A percentile compares a stretch with the other conserved stretches of the same genome.
These are phyloP conservation scores for Trichoplusia ni DNA, from an alignment of 1,140 invertebrate genomes.

Conservation along the genomic window DNA sequence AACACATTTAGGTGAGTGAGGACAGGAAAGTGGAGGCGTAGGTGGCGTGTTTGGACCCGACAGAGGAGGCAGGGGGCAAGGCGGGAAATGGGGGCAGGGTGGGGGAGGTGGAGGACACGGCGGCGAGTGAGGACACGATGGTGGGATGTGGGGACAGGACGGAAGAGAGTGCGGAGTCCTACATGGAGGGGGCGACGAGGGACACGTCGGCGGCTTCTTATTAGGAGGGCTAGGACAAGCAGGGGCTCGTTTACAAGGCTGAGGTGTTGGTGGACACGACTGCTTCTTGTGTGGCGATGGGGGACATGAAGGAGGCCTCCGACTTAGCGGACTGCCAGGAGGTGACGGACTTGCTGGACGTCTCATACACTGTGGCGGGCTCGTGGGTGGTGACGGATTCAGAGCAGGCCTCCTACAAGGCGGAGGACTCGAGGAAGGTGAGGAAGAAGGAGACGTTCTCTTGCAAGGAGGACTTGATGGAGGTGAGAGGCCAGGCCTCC, in stretches of 20 bases:
- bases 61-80: neutral
- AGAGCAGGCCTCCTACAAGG: neutral
- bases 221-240: no score
- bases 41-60: neutral
- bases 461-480: neutral
- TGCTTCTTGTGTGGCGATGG: no score
- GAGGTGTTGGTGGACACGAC: no score
- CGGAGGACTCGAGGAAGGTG: neutral
- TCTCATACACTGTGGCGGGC: neutral
- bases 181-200: neutral
- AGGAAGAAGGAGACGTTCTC: no score
- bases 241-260: no score
- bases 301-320: no score
- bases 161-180: no score
- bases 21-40: conserved; percentile 25
- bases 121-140: neutral
- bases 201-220: neutral
- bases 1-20: neutral
- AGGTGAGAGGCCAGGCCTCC: neutral
- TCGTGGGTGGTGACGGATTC: neutral
- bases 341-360: neutral
- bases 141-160: neutral
- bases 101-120: neutral
- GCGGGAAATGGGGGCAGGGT: neutral
- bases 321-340: no score